Evolutionary conservation across 2,888 invertebrate genomes (phyloP).

Genomic region (Sisyra nigra): DNA sequence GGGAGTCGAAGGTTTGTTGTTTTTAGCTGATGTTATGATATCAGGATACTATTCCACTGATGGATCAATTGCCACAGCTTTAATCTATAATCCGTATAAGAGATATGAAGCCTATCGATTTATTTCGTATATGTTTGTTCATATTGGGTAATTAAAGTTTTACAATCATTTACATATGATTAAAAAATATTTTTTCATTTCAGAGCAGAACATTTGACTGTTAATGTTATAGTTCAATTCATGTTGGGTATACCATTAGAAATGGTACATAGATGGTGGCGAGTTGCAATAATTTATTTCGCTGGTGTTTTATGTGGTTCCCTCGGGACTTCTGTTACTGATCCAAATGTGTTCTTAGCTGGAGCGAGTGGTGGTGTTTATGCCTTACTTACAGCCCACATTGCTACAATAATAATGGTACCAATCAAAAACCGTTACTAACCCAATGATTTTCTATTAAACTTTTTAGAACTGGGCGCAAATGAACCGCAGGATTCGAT

Average conservation of each 20-base stretch:
- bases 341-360: conserved; percentile 60
- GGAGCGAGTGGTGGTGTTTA: conserved; percentile 92
- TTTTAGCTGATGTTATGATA: conserved; percentile 16
- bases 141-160: conserved; percentile 58
- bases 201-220: conserved; percentile 70
- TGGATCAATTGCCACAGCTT: conserved; percentile 63
- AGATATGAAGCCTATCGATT: conserved; percentile 86
- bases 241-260: conserved; percentile 86
- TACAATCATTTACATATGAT: no score
- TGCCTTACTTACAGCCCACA: conserved; percentile 79
- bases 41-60: conserved; percentile 32
- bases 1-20: conserved; percentile 67
- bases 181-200: conserved; percentile 9
- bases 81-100: conserved; percentile 81
- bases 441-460: no score
- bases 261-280: conserved; percentile 91
- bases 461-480: conserved; percentile 84
- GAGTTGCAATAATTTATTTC: conserved; percentile 65
- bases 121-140: conserved; percentile 90
- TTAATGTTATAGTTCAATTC: conserved; percentile 81
- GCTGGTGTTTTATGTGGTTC: conserved; percentile 73
- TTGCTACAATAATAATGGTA: conserved; percentile 79
- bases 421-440: no score
- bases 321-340: conserved; percentile 60
- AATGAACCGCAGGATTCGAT: conserved; percentile 71